These are phyloP conservation scores for Argyresthia albistria DNA, from an alignment of 2,888 invertebrate species.

Conservation along the genomic window DNA sequence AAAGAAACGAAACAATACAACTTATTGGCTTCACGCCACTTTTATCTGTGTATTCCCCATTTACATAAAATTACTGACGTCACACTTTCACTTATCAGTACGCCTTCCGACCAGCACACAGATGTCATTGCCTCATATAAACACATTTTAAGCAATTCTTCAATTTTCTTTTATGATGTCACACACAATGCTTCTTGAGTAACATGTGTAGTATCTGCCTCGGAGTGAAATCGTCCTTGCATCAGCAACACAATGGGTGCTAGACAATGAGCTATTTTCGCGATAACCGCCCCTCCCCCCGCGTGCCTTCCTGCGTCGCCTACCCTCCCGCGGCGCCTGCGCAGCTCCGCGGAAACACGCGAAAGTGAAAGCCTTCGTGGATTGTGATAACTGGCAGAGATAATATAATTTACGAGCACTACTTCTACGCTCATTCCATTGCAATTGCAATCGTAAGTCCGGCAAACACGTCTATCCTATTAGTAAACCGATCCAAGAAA, in stretches of 20 bases:
- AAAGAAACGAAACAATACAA: slow-evolving; percentile 6
- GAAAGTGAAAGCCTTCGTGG: slow-evolving; percentile 50
- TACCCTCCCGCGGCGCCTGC: too few relatives aligned
- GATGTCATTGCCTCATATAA: neutral
- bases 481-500: too few relatives aligned
- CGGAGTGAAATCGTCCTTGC: slow-evolving; percentile 56
- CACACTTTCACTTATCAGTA: slow-evolving; percentile 3
- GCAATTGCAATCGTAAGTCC: too few relatives aligned
- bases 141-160: neutral
- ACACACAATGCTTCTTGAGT: slow-evolving; percentile 27
- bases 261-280: slow-evolving; percentile 48
- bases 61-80: slow-evolving; percentile 11
- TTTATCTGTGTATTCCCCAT: slow-evolving; percentile 11
- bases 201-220: slow-evolving; percentile 20
- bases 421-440: slow-evolving; percentile 1
- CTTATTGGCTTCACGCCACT: slow-evolving; percentile 10
- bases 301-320: slow-evolving; percentile 7
- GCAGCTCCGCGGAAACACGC: slow-evolving; percentile 31
- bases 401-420: slow-evolving; percentile 2
- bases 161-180: slow-evolving; percentile 27
- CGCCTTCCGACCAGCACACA: neutral
- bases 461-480: too few relatives aligned
- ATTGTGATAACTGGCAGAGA: slow-evolving; percentile 2
- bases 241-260: slow-evolving; percentile 27
- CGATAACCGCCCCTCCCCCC: slow-evolving; percentile 42